A percentile compares a stretch with the other conserved stretches of the same genome.
These are phyloP conservation scores for Synanthedon andrenaeformis DNA, from an alignment of 2,888 invertebrate genomes.

Conservation along the genomic window DNA sequence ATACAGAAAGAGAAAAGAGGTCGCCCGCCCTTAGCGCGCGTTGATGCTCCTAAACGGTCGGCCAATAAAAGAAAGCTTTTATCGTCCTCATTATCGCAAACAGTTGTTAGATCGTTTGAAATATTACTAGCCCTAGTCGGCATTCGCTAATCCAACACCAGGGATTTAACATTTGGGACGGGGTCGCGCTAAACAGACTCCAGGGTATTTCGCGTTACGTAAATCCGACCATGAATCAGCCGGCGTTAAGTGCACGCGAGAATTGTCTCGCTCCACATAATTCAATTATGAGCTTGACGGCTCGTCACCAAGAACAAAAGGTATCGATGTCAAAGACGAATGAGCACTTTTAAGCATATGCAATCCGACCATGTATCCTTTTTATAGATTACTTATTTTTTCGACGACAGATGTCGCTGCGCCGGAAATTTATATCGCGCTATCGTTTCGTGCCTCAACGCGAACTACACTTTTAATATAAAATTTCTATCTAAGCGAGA, in stretches of 20 bases:
- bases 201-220: conserved; percentile 42
- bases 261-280: conserved; percentile 55
- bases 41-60: neutral
- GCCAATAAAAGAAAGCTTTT: neutral
- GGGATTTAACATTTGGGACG: conserved; percentile 20
- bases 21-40: conserved; percentile 5
- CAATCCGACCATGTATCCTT: no score
- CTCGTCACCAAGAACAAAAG: conserved; percentile 14
- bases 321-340: neutral
- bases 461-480: no score
- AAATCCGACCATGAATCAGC: conserved; percentile 42
- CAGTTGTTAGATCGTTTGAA: conserved; percentile 4
- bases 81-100: neutral
- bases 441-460: no score
- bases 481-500: no score
- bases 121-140: conserved; percentile 1
- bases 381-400: no score
- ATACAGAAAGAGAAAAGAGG: conserved; percentile 12
- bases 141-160: neutral
- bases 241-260: conserved; percentile 55
- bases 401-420: no score
- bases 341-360: no score
- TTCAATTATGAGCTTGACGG: conserved; percentile 55
- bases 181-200: conserved; percentile 36
- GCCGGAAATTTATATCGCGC: no score